Evolutionary conservation across 2,797 vertebrate species (phyloP).

Genomic region (Oreochromis grahami): DNA sequence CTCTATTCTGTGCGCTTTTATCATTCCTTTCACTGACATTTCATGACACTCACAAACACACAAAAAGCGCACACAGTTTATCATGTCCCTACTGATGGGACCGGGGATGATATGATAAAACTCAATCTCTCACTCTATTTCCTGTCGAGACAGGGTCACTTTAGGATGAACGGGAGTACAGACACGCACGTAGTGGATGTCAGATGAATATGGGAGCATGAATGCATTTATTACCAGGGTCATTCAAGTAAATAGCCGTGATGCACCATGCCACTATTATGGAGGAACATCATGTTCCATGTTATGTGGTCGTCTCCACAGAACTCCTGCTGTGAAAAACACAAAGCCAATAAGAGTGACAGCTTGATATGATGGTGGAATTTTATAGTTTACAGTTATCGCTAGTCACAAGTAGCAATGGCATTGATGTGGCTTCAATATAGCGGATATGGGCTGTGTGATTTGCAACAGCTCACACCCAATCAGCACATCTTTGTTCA

Average conservation of each 20-base stretch:
- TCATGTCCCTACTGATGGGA: neutral
- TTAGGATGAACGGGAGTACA: neutral
- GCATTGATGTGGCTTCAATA: neutral
- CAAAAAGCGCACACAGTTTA: neutral
- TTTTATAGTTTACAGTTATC: neutral
- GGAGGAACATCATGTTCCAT: neutral
- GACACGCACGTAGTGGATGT: neutral
- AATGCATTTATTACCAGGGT: conserved; percentile 14
- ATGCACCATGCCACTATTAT: neutral
- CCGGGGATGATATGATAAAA: conserved; percentile 17
- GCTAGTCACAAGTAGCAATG: neutral
- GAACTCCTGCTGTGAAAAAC: neutral
- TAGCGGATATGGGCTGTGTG: neutral
- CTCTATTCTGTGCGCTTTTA: neutral
- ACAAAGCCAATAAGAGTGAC: neutral
- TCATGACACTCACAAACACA: neutral
- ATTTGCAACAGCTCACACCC: neutral
- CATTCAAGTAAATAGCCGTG: conserved; percentile 1
- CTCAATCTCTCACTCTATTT: neutral
- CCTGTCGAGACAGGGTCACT: neutral
- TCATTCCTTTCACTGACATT: neutral
- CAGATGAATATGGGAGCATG: neutral
- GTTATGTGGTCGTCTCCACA: neutral
- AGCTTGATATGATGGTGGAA: neutral
- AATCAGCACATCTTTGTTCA: neutral